These are phyloP conservation scores for Phoenicopterus ruber DNA, from an alignment of 2,113 vertebrate genomes.

Conservation along the genomic window DNA sequence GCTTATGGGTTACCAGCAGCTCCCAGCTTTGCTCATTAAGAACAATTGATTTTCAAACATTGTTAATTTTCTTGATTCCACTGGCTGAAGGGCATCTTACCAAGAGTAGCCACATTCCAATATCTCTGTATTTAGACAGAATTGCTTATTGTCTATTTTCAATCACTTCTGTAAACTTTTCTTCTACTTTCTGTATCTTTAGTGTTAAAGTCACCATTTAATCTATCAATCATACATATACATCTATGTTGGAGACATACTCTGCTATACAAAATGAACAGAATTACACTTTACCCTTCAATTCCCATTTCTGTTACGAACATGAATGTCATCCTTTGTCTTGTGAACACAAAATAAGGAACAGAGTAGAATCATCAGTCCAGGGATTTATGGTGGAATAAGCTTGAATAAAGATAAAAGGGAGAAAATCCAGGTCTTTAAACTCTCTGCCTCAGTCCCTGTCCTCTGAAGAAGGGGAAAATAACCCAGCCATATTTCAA, in stretches of 20 bases:
- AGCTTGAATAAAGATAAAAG: neutral
- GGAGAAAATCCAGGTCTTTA: neutral
- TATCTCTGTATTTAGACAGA: neutral
- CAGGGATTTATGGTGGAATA: neutral
- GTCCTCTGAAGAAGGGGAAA: neutral
- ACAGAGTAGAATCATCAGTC: neutral
- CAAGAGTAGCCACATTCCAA: neutral
- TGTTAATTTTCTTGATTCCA: neutral
- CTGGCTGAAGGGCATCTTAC: neutral
- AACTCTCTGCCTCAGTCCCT: neutral
- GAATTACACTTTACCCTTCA: neutral
- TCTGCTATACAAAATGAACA: neutral
- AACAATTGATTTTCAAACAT: neutral
- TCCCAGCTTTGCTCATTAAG: neutral
- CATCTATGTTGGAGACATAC: neutral
- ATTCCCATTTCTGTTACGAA: neutral
- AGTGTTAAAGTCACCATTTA: neutral
- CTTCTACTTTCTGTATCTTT: neutral
- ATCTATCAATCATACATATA: neutral
- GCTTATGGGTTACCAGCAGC: neutral
- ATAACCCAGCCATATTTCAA: neutral
- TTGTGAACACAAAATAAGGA: neutral
- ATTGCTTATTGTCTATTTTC: neutral
- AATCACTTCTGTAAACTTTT: neutral
- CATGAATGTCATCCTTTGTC: neutral